Evolutionary conservation across 1,140 invertebrate genomes (phyloP), one percentile per base, ranked within the genome.

Genomic region (Calliphora vicina): DNA sequence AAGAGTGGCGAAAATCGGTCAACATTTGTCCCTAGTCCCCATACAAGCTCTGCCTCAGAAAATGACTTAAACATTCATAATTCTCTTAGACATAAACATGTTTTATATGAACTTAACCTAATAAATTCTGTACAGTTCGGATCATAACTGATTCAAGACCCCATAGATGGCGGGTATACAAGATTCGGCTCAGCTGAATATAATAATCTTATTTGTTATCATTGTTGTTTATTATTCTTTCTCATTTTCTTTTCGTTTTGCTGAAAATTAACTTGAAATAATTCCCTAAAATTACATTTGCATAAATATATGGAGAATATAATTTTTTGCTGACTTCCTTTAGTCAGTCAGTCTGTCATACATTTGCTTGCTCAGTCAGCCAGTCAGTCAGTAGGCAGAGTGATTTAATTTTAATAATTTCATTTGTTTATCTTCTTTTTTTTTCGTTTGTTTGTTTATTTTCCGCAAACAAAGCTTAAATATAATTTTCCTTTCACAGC

Each of bases 331-430:
- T 50, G 45, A 50, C 35, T 35, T 35, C 6, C 10, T 35, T 35
- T 35, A 35, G 35, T 35, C 35, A 2, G 35, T 10, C 35, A 57
- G 4, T 15, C 17, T 15, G 45, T 5, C 13, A 12, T 57, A 17
- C 12, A 17, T 57, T n/a, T 13, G 3, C 45, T 57, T 4, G 4
- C 4, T 57, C 50, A 57, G 50, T n/a, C 50, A 57, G 45, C n/a
- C 50, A 57, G 50, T n/a, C 50, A n/a, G 20, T 67, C 4, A 67
- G 61, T 67, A 67, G 61, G 61, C 61, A 67, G n/a, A 17, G 6
- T 17, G n/a, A 57, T 57, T 57, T 57, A 57, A 23, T 67, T 67
- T 67, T 67, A 67, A 67, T 67, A 67, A 67, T 67, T 67, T 67
- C n/a, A 67, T 67, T 67, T 67, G n/a, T 10, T 67, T 67, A 23